These are phyloP conservation scores for Drosophila novamexicana DNA, from an alignment of 1,140 invertebrate genomes.

Conservation along the genomic window DNA sequence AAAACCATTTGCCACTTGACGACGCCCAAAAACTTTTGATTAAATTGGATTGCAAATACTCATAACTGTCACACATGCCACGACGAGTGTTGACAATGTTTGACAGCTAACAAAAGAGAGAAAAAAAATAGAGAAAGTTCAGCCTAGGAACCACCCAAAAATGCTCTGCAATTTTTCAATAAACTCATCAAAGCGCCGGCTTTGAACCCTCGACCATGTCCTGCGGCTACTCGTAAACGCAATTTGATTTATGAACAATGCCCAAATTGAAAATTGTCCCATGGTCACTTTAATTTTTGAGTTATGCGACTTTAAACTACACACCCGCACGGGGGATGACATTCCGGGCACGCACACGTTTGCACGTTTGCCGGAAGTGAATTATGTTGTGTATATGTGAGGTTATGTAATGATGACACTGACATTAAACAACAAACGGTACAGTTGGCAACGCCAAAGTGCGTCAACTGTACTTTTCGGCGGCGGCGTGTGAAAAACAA, in stretches of 20 bases:
- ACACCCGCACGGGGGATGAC: slow-evolving; percentile 22
- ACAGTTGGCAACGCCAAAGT: slow-evolving; percentile 42
- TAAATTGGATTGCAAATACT: slow-evolving; percentile 74
- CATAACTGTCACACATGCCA: slow-evolving; percentile 76
- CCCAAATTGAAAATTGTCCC: slow-evolving; percentile 77
- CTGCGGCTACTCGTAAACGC: slow-evolving; percentile 66
- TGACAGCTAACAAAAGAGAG: slow-evolving; percentile 11
- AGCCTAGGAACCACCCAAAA: slow-evolving; percentile 55
- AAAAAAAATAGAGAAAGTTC: slow-evolving; percentile 12
- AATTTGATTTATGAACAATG: slow-evolving; percentile 82
- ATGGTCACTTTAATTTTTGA: slow-evolving; percentile 82
- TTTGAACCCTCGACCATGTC: slow-evolving; percentile 63
- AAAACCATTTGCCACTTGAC: slow-evolving; percentile 48
- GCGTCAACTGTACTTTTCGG: slow-evolving; percentile 62
- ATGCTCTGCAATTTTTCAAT: slow-evolving; percentile 69
- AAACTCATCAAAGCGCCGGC: slow-evolving; percentile 74
- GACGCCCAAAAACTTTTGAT: slow-evolving; percentile 50
- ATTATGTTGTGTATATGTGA: slow-evolving; percentile 69
- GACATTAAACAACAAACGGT: slow-evolving; percentile 39
- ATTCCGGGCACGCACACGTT: slow-evolving; percentile 25
- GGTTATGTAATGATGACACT: slow-evolving; percentile 70
- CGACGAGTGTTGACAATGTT: slow-evolving; percentile 25
- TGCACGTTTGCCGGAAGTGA: slow-evolving; percentile 63
- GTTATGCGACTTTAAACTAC: slow-evolving; percentile 77
- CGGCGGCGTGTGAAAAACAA: slow-evolving; percentile 67